Percentiles rank a stretch among this genome's conserved stretches.
Conservation (phyloP, 2,797 vertebrate species). For the Xyrichtys novacula region DNA sequence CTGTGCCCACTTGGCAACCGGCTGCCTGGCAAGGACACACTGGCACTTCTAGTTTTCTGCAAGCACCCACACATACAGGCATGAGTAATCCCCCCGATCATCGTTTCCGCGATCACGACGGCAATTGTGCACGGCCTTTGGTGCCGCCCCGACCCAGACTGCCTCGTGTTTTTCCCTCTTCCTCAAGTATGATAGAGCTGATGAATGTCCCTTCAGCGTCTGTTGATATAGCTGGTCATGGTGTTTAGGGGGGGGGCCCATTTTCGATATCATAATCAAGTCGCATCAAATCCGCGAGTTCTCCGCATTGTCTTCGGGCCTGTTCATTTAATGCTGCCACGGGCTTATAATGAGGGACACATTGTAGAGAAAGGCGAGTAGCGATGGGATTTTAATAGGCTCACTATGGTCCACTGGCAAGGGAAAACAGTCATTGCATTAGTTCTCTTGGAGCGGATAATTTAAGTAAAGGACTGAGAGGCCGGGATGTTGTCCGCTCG, state of each 20-base stretch:
- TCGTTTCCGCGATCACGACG: conserved; percentile 46
- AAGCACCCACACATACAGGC: conserved; percentile 40
- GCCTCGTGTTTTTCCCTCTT: conserved; percentile 35
- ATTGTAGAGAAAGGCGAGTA: conserved; percentile 55
- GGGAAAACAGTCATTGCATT: conserved; percentile 65
- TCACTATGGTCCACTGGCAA: conserved; percentile 73
- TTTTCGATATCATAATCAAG: conserved; percentile 69
- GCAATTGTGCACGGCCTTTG: conserved; percentile 34
- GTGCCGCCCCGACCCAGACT: conserved; percentile 18
- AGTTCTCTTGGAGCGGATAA: conserved; percentile 60
- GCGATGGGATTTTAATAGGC: conserved; percentile 76
- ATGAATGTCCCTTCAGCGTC: conserved; percentile 59
- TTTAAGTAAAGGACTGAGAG: conserved; percentile 56
- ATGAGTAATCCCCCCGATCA: conserved; percentile 47
- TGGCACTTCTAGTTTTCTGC: conserved; percentile 13
- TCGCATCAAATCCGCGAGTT: conserved; percentile 57
- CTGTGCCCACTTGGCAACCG: conserved; percentile 43
- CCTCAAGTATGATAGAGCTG: conserved; percentile 44
- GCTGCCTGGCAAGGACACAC: conserved; percentile 7
- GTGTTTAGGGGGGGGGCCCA: conserved; percentile 46
- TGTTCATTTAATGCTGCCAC: conserved; percentile 67
- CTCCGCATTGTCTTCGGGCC: conserved; percentile 58
- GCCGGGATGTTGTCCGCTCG: conserved; percentile 44
- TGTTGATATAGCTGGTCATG: conserved; percentile 60
- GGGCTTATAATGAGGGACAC: conserved; percentile 72